phyloP scores from a whole-genome alignment of 2,888 invertebrate species.

The Melipona beecheii region DNA sequence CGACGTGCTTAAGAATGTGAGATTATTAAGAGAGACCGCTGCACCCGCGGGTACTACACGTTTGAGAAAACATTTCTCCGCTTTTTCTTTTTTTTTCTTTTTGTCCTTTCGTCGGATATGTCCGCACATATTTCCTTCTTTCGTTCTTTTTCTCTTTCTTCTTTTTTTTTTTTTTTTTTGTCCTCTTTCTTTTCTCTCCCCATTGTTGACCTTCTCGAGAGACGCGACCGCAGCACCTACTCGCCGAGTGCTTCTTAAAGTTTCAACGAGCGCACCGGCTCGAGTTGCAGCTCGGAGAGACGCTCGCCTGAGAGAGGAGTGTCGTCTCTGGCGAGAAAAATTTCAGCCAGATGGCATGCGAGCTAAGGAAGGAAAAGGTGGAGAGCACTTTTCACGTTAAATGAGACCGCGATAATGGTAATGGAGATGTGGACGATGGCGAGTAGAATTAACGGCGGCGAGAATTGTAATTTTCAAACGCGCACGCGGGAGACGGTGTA shows the following conservation, averaged over 20 bases:
- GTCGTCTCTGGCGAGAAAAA: constrained; percentile 4
- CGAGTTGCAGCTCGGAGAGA: constrained; percentile 1
- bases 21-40: constrained; percentile 74
- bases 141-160: neutral
- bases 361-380: neutral
- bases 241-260: constrained; percentile 43
- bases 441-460: constrained; percentile 3
- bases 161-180: constrained; percentile 30
- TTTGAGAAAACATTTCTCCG: constrained; percentile 68
- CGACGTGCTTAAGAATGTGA: constrained; percentile 77
- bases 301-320: neutral
- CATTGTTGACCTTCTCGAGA: constrained; percentile 19
- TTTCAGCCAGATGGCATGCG: neutral
- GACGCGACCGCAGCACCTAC: constrained; percentile 17
- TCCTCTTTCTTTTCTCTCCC: no score
- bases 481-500: neutral
- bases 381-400: neutral
- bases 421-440: neutral
- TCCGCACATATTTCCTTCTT: constrained; percentile 57
- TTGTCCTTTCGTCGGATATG: constrained; percentile 37
- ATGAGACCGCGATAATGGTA: neutral
- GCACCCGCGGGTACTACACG: constrained; percentile 59
- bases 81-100: constrained; percentile 59
- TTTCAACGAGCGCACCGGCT: constrained; percentile 33
- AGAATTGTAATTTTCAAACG: constrained; percentile 1